phyloP scores from a whole-genome alignment of 2,113 vertebrate genomes.

The Xenopus laevis region DNA sequence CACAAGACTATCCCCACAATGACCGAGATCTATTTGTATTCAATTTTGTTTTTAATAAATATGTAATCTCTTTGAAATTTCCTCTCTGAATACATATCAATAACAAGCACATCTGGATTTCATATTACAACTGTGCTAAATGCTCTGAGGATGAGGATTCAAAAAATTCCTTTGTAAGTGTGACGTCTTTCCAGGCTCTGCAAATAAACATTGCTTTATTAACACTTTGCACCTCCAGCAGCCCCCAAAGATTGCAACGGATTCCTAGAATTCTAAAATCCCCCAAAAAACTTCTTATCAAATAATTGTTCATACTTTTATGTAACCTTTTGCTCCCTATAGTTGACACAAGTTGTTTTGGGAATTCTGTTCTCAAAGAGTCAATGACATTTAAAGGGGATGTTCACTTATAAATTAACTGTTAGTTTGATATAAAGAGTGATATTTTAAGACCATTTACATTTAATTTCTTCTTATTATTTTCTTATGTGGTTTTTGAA shows the following conservation, averaged over 20 bases:
- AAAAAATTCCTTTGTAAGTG: constrained; percentile 21
- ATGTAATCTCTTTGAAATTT: neutral
- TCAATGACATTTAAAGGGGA: too few relatives aligned
- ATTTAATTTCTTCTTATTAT: too few relatives aligned
- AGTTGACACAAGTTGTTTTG: neutral
- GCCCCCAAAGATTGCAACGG: constrained; percentile 1
- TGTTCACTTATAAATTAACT: too few relatives aligned
- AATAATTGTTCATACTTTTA: neutral
- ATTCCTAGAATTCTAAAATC: too few relatives aligned
- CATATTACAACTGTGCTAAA: constrained; percentile 12
- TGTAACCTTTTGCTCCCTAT: too few relatives aligned
- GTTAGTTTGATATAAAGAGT: too few relatives aligned
- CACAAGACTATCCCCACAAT: too few relatives aligned
- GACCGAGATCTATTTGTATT: too few relatives aligned
- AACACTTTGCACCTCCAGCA: neutral
- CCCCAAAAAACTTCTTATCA: neutral
- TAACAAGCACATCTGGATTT: constrained; percentile 19
- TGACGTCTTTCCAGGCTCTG: constrained; percentile 14
- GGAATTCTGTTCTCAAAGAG: neutral
- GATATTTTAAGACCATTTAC: too few relatives aligned
- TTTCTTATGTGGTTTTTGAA: too few relatives aligned
- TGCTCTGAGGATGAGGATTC: constrained; percentile 8
- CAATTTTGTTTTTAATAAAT: too few relatives aligned
- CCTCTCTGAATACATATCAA: neutral
- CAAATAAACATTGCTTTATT: constrained; percentile 15